Evolutionary conservation across 2,113 vertebrate species (phyloP).

Genomic region (Lycocorax pyrrhopterus): DNA sequence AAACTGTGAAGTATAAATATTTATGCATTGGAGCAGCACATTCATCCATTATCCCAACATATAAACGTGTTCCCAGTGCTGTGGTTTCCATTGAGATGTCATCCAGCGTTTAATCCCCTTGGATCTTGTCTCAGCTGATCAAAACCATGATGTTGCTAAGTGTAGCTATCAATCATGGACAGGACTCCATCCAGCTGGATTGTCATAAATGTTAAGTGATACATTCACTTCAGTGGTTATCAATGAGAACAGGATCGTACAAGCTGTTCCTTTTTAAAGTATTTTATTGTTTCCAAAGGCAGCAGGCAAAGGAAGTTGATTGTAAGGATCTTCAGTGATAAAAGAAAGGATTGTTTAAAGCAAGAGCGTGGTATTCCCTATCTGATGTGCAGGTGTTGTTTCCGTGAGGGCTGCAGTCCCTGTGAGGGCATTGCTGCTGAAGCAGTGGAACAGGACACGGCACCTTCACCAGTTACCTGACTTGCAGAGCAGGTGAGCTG

Average conservation of each 20-base stretch:
- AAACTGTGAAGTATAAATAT: constrained; percentile 58
- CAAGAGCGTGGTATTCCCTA: not conserved
- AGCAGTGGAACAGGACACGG: not conserved
- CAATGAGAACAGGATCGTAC: not conserved
- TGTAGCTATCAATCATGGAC: constrained; percentile 32
- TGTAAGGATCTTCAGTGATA: not conserved
- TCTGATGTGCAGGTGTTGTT: not conserved
- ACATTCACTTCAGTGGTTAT: not conserved
- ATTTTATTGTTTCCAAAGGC: not conserved
- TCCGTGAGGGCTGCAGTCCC: not conserved
- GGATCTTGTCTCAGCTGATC: constrained; percentile 43
- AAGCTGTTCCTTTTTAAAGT: not conserved
- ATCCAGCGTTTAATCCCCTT: constrained; percentile 39
- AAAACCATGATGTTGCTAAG: constrained; percentile 20
- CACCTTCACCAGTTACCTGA: not conserved
- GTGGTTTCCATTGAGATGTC: constrained; percentile 58
- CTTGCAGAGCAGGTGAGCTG: not conserved
- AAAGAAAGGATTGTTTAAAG: not conserved
- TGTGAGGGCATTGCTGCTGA: not conserved
- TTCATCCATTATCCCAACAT: constrained; percentile 50
- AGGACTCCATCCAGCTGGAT: not conserved
- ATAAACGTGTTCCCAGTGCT: not conserved
- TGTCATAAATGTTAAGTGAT: constrained; percentile 30
- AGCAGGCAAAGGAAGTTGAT: not conserved
- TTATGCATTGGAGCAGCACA: constrained; percentile 32